Conservation (phyloP, 2,888 invertebrate species). For the Lottia scabra region DNA sequence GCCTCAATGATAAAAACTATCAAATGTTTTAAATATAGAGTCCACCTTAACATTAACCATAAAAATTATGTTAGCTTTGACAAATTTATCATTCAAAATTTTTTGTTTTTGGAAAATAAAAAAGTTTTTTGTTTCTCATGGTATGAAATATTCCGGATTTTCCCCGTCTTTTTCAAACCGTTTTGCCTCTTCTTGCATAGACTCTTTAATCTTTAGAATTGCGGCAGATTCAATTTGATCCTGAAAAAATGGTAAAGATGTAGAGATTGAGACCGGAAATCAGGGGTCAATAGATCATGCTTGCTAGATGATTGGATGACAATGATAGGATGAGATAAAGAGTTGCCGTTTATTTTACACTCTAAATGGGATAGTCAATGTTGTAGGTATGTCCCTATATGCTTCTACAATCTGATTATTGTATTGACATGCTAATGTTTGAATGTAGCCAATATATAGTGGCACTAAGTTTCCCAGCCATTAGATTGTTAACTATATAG, state of each 20-base stretch:
- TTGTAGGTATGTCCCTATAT: no score
- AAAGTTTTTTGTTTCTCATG: conserved; percentile 39
- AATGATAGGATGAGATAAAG: neutral
- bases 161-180: conserved; percentile 73
- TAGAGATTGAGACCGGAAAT: conserved; percentile 18
- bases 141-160: conserved; percentile 60
- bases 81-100: neutral
- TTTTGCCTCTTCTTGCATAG: conserved; percentile 99
- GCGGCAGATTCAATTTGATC: conserved; percentile 95
- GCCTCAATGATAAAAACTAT: neutral
- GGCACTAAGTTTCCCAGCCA: neutral
- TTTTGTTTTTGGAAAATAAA: conserved; percentile 6
- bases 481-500: neutral
- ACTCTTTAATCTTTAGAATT: conserved; percentile 99
- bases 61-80: neutral
- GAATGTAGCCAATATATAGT: no score
- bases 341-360: neutral
- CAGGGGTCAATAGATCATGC: neutral
- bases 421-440: no score
- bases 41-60: conserved; percentile 1
- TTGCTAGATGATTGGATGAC: neutral
- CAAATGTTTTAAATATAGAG: neutral
- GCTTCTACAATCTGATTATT: no score
- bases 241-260: conserved; percentile 52
- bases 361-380: no score